Base-by-base conservation (phyloP, 2,113 vertebrate species). In the Chionodraco myersi region DNA sequence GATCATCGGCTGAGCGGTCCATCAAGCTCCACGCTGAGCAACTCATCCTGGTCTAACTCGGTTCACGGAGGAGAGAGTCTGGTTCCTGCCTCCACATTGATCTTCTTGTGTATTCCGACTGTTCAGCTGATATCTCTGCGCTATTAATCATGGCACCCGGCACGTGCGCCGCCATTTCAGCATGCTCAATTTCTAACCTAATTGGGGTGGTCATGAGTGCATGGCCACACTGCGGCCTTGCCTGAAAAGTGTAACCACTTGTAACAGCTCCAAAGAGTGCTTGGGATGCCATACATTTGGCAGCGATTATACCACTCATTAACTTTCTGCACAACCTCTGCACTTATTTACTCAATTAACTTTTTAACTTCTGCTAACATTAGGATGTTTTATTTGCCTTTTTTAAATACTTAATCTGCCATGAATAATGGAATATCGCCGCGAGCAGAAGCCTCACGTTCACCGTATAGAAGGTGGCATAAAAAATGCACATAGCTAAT, bases 291-390 rank as follows among this genome's bases (percentile, higher is more conserved):
- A 85, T 88, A 88, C 79, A 86, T 91, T 73, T 73, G 62, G 59
- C 75, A 58, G 65, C 34, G 73, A 92, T 93, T 90, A 90, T 78
- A 77, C 82, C 16, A 68, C 86, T 91, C 90, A 89, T 92, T 90
- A 90, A 88, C 86, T 90, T 84, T 87, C 85, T 59, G 71, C 59
- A 79, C 88, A 85, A 88, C 86, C 89, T 71, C 83, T 88, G 74
- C 78, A 83, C 83, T 90, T 88, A 91, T 91, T 93, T 91, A 90
- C 86, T 87, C 84, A 90, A 89, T 92, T 89, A 93, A 92, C 85
- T 91, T 65, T 90, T 92, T 82, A 80, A 79, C 72, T 82, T 82
- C 77, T 78, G 77, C 87, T 90, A 89, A 87, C 82, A 91, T 87
- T 63, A 4, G 52, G 48, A 15, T 74, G 63, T 74, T 84, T 88